Base-by-base conservation (phyloP, 2,888 invertebrate species). In the Idaea biselata region DNA sequence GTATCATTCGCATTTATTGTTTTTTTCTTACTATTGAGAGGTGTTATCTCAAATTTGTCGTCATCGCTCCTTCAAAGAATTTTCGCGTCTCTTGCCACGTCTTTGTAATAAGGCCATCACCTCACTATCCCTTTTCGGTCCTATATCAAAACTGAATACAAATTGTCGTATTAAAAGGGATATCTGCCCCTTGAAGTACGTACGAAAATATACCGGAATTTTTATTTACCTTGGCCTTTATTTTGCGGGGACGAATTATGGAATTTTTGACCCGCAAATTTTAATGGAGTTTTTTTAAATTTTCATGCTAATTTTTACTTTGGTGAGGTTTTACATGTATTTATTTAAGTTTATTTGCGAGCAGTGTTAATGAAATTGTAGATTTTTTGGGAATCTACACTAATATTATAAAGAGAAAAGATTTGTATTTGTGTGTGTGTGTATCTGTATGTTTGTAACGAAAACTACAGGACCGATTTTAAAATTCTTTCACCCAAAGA, bases 161-260 rank as follows among this genome's bases (percentile, higher is more conserved):
- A 72, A 72, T 70, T 70, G 68, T 63, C 31, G 62, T 68, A 72
- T 72, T 72, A 63, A 71, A 68, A 63, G 65, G 66, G 61, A 58
- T 65, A 63, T 61, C 66, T 66, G 32, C 60, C 64, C 64, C 56
- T 61, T 63, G 56, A 56, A 17, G 17, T 18, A 18, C 18, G 18
- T 14, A 56, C 7, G 18, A 18, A 56, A 18, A 16, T 56, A 17
- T 18, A 16, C 56, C 7, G 18, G 56, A 56, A 56, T 56, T 56
- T 56, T 56, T 56, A 56, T 56, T 56, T 56, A 56, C 56, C 56
- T 56, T 18, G 7, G 18, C 56, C 56, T 16, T 18, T 18, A 56
- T 56, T 56, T 56, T 17, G 16, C 16, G 17, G 55, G 16, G 18
- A 56, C 44, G 14, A 44, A 44, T 44, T 44, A 44, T 44, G 44